These are phyloP conservation scores for Desmodus rotundus DNA, from an alignment of 2,113 vertebrate genomes.

Conservation along the genomic window DNA sequence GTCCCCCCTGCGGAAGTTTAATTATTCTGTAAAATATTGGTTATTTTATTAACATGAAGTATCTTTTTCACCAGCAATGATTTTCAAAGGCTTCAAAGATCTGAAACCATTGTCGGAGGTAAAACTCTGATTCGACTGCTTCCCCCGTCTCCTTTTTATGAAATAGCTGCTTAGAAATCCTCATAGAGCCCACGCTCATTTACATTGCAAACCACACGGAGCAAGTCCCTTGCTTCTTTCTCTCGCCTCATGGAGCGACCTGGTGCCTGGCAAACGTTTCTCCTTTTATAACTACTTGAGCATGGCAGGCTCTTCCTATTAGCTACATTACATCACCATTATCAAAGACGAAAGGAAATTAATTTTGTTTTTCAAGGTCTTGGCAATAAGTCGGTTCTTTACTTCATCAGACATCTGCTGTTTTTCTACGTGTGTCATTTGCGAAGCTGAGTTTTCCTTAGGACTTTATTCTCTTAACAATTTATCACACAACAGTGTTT, in stretches of 20 bases:
- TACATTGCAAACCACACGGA: not conserved
- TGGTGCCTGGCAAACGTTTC: constrained; percentile 80
- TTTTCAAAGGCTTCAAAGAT: constrained; percentile 29
- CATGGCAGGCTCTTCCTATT: constrained; percentile 83
- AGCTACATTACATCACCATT: constrained; percentile 86
- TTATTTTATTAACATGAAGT: not conserved
- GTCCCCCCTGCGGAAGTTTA: not conserved
- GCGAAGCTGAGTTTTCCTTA: constrained; percentile 82
- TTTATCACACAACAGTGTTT: constrained; percentile 80
- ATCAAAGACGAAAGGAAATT: constrained; percentile 90
- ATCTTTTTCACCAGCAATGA: not conserved
- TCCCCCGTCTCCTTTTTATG: not conserved
- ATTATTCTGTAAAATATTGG: not conserved
- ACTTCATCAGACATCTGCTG: constrained; percentile 88
- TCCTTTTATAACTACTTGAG: constrained; percentile 81
- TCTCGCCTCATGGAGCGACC: constrained; percentile 60
- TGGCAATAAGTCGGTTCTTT: constrained; percentile 82
- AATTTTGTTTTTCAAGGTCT: constrained; percentile 87
- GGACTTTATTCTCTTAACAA: constrained; percentile 81
- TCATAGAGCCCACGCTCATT: not conserved
- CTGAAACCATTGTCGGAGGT: not conserved
- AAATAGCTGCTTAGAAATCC: constrained; percentile 3
- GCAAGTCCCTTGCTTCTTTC: constrained; percentile 39
- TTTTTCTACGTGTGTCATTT: constrained; percentile 85
- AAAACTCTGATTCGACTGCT: not conserved